phyloP scores from a whole-genome alignment of 1,140 invertebrate genomes.

The Drosophila carrolli region DNA sequence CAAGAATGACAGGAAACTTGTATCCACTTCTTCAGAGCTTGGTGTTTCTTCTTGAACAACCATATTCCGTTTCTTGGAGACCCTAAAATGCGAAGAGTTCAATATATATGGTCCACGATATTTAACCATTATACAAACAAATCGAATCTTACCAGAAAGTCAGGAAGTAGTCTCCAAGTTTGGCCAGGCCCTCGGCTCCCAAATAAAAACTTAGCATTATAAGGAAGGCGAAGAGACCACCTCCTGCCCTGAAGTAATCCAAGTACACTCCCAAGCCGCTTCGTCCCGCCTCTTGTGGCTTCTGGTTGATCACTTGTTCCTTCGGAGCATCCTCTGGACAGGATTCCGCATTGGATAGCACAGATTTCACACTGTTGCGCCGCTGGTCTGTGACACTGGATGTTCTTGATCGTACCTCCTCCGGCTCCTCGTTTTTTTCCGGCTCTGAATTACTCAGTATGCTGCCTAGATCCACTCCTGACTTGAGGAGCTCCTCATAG shows the following conservation, averaged over 20 bases:
- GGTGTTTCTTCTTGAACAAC: background rate
- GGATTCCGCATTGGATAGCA: conserved; percentile 86
- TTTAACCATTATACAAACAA: background rate
- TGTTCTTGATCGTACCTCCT: conserved; percentile 54
- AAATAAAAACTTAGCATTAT: conserved; percentile 83
- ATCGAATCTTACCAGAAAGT: conserved; percentile 86
- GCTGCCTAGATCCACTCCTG: conserved; percentile 88
- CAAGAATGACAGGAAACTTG: too few species aligned
- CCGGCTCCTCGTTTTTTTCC: conserved; percentile 86
- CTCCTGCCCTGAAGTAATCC: conserved; percentile 87
- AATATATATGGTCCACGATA: background rate
- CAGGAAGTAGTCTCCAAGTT: conserved; percentile 88
- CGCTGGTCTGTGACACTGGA: conserved; percentile 56
- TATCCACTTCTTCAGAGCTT: background rate
- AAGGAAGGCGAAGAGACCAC: conserved; percentile 85
- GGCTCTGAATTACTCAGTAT: conserved; percentile 85
- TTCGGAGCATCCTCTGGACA: conserved; percentile 79
- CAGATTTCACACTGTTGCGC: conserved; percentile 84
- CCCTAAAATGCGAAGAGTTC: conserved; percentile 84
- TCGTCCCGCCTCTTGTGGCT: conserved; percentile 86
- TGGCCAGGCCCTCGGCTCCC: conserved; percentile 87
- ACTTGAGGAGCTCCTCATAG: conserved; percentile 87
- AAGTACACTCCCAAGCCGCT: conserved; percentile 87
- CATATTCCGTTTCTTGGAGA: conserved; percentile 48
- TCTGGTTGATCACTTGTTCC: conserved; percentile 84